Base-by-base conservation (phyloP, 2,888 invertebrate genomes). In the Tricholauxania praeusta region DNA sequence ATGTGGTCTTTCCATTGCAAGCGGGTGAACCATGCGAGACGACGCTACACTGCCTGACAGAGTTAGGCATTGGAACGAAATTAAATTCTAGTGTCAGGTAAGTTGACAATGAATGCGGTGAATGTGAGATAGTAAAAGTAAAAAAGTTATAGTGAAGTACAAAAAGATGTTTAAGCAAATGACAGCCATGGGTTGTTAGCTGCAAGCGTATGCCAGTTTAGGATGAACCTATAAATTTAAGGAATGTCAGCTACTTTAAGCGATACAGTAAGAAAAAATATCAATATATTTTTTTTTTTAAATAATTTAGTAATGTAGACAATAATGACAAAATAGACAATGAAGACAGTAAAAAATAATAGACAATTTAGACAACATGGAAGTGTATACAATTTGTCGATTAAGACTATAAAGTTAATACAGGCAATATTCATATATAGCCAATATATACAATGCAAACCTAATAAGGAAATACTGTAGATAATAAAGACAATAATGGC, bases 21-120 rank as follows among this genome's bases (percentile, higher is more conserved):
- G 90, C 92, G 48, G 93, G 93, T 52, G 93, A 92, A 78, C 89
- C 90, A 71, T 93, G 93, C 80, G 93, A 93, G 85, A 93, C 93
- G 74, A 91, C 92, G 86, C 87, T 93, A 71, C 93, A 93, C 82
- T 93, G 92, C 80, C 89, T 93, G 74, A 93, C 93, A 2, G 91
- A 93, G 84, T 88, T 93, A 78, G 93, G 93, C 49, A 92, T 93
- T 76, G 93, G 93, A 22, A 90, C 90, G 32, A 90, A 90, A 82
- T 90, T 90, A 85, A 92, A 92, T 86, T 93, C 93, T 72, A 90
- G 92, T 81, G 92, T 93, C 74, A 93, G 92, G 93, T 93, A 88
- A 87, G 84, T 83, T 79, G 78, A 80, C 78, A 79, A 62, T 32
- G 17, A 17, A 39, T 39, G 39, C 10, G 39, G 39, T 39, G 39